These are phyloP conservation scores for Pachyramphus minor DNA, from an alignment of 2,113 vertebrate genomes.

Conservation along the genomic window DNA sequence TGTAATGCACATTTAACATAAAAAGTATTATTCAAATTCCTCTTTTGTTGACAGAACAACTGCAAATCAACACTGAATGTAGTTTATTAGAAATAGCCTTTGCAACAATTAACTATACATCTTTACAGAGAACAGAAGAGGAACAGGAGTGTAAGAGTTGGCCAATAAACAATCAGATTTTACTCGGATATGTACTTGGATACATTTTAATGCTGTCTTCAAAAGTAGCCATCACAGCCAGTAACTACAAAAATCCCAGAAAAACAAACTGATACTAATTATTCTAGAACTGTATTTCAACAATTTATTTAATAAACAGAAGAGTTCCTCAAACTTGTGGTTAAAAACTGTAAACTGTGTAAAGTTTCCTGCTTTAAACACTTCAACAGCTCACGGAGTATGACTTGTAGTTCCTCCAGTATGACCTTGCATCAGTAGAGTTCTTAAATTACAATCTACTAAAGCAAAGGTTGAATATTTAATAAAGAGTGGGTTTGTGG, in stretches of 20 bases:
- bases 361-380: not conserved
- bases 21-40: not conserved
- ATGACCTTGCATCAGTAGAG: not conserved
- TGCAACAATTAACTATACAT: not conserved
- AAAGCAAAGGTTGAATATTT: not conserved
- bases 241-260: not conserved
- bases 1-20: not conserved
- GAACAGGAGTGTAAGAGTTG: not conserved
- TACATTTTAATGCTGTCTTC: not conserved
- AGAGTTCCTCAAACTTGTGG: not conserved
- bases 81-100: not conserved
- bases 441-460: not conserved
- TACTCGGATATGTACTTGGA: not conserved
- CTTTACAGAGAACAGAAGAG: not conserved
- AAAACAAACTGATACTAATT: not conserved
- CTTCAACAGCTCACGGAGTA: not conserved
- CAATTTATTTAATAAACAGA: not conserved
- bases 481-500: not conserved
- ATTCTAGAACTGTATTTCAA: not conserved
- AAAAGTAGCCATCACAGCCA: not conserved
- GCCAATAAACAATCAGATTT: not conserved
- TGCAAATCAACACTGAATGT: not conserved
- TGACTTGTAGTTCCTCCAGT: not conserved
- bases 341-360: not conserved
- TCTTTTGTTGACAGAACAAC: not conserved